Evolutionary conservation across 2,113 vertebrate genomes (phyloP).

Genomic region (Apeltes quadracus): DNA sequence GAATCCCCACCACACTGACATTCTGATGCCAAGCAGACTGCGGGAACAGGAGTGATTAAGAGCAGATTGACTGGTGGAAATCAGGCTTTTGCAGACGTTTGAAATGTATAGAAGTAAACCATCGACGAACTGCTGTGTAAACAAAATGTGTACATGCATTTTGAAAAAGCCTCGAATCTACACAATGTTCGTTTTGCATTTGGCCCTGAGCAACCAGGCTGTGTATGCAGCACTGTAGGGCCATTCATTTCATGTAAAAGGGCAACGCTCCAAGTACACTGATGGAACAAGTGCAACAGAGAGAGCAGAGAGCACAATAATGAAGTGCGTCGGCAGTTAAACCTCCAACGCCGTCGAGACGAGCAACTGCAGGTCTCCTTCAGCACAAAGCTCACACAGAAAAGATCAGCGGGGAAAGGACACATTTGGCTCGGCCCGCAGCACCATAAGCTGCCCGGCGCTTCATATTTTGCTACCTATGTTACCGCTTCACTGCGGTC

Average conservation of each 20-base stretch:
- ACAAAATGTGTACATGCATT: neutral
- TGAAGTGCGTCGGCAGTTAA: constrained; percentile 18
- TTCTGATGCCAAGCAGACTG: neutral
- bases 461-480: constrained; percentile 12
- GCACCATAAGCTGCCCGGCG: neutral
- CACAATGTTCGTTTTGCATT: neutral
- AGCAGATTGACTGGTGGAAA: neutral
- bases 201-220: neutral
- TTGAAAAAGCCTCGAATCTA: neutral
- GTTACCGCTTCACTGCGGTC: neutral
- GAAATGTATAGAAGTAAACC: neutral
- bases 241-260: constrained; percentile 6
- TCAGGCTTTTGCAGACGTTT: neutral
- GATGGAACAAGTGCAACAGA: constrained; percentile 25
- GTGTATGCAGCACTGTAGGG: neutral
- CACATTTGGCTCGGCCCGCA: neutral
- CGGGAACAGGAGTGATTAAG: neutral
- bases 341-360: neutral
- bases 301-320: neutral
- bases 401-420: neutral
- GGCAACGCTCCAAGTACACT: neutral
- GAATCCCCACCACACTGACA: too few species aligned
- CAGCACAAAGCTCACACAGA: constrained; percentile 11
- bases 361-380: neutral
- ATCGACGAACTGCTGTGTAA: neutral